A percentile compares a stretch with the other conserved stretches of the same genome.
Conservation (phyloP, 2,888 invertebrate species). For the Dasypolia templi region DNA sequence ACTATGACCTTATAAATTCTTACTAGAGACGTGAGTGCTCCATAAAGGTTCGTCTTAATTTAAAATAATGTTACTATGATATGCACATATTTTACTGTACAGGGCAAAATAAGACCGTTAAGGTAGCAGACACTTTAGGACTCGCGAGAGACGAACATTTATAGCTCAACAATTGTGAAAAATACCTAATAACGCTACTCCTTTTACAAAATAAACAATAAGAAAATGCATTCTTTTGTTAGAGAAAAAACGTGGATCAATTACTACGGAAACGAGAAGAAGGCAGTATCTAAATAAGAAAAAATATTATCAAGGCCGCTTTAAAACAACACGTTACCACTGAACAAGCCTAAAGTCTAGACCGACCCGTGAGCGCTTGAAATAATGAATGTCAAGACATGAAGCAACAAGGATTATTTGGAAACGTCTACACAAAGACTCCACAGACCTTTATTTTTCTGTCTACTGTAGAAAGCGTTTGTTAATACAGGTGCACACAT, state of each 20-base stretch:
- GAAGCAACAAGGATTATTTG: slow-evolving; percentile 51
- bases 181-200: not conserved
- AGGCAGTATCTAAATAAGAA: slow-evolving; percentile 15
- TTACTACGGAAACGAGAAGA: slow-evolving; percentile 13
- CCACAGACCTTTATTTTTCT: slow-evolving; percentile 53
- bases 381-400: slow-evolving; percentile 58
- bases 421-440: slow-evolving; percentile 50
- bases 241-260: not conserved
- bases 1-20: not conserved
- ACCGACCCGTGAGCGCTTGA: slow-evolving; percentile 33
- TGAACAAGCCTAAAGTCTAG: slow-evolving; percentile 48
- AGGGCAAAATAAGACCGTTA: not conserved
- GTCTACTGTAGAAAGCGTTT: slow-evolving; percentile 48
- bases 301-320: slow-evolving; percentile 30
- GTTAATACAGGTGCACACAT: slow-evolving; percentile 59
- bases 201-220: not conserved
- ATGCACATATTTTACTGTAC: not conserved
- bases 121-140: too few relatives aligned
- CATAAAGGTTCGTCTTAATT: not conserved
- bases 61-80: not conserved
- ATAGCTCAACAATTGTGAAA: not conserved
- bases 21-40: not conserved
- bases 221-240: not conserved
- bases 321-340: slow-evolving; percentile 32
- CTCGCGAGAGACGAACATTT: too few relatives aligned